Evolutionary conservation across 2,113 vertebrate species (phyloP).

Genomic region (Gambusia holbrooki): DNA sequence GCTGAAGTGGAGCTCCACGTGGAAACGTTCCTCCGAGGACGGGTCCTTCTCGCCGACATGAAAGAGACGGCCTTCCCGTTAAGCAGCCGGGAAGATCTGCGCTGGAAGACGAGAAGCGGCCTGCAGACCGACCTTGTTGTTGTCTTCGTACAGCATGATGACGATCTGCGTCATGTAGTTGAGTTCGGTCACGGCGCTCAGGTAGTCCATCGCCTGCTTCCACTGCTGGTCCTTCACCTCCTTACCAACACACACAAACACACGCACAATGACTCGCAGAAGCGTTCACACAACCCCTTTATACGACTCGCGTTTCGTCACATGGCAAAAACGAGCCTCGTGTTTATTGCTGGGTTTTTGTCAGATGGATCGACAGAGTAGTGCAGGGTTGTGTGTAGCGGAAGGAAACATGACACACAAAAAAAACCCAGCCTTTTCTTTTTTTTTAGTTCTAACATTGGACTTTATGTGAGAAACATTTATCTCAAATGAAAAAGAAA

Average conservation of each 20-base stretch:
- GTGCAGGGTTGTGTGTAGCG: no score
- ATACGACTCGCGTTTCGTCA: no score
- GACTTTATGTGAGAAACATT: no score
- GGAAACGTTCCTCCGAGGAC: constrained; percentile 95
- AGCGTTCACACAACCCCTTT: no score
- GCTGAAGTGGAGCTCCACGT: constrained; percentile 97
- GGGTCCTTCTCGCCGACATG: constrained; percentile 83
- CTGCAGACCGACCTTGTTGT: constrained; percentile 86
- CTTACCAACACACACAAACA: constrained; percentile 72
- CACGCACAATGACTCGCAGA: neutral
- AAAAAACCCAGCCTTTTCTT: no score
- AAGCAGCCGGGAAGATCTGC: neutral
- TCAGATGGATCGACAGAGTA: no score
- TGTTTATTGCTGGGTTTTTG: no score
- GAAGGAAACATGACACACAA: no score
- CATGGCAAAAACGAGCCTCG: no score
- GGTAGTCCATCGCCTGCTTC: constrained; percentile 97
- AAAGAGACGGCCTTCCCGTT: neutral
- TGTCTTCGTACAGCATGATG: constrained; percentile 99
- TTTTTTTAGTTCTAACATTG: no score
- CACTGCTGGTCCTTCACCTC: constrained; percentile 94
- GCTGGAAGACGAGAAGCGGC: neutral
- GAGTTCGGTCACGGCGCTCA: constrained; percentile 94
- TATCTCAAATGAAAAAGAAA: no score
- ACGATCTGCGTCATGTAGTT: constrained; percentile 99